Evolutionary conservation across 1,140 invertebrate species (phyloP), one percentile per base, ranked within the genome.

Genomic region (Bemisia tabaci): DNA sequence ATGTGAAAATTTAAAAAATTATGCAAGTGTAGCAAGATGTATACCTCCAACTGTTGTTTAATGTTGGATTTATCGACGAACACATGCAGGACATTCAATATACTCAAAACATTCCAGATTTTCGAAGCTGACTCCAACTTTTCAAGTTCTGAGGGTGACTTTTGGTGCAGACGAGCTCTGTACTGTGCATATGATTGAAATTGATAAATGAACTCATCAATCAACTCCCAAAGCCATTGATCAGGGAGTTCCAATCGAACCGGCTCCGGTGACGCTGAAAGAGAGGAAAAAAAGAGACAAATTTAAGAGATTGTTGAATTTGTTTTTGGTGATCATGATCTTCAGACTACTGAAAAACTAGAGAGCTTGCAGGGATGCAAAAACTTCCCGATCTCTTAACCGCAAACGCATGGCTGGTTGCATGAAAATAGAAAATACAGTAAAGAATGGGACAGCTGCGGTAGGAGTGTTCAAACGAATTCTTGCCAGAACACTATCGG

Each of bases 181-280:
- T 94, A 98, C 75, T 97, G 94, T 26, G 92, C 90, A 79, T 97
- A 99, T 0, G 89, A 88, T 79, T 96, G 93, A 78, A 98, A 99
- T 80, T 97, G 90, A 72, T 94, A 93, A 11, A 91, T 87, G 80
- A 93, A 92, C 77, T 99, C 97, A 82, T 99, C 97, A 74, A 99
- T 94, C 22, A 99, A 87, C 76, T 99, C 97, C 97, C 97, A 99
- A 2, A 99, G 79, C 97, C 97, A 99, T 73, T 98, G 91, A 78
- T 99, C 97, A 2, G 97, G 97, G 60, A 99, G 77, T 76, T 97
- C 94, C 22, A 99, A 77, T 39, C 86, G 83, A 1, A 98, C 92
- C 0, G 97, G 97, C 48, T 87, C 86, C 64, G 92, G 87, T 0
- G 92, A 87, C 75, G 89, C 84, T 85, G 65, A 12, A 74, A 66